Evolutionary conservation across 2,113 vertebrate species (phyloP), one percentile per base, ranked within the genome.

Genomic region (Maccullochella peelii): DNA sequence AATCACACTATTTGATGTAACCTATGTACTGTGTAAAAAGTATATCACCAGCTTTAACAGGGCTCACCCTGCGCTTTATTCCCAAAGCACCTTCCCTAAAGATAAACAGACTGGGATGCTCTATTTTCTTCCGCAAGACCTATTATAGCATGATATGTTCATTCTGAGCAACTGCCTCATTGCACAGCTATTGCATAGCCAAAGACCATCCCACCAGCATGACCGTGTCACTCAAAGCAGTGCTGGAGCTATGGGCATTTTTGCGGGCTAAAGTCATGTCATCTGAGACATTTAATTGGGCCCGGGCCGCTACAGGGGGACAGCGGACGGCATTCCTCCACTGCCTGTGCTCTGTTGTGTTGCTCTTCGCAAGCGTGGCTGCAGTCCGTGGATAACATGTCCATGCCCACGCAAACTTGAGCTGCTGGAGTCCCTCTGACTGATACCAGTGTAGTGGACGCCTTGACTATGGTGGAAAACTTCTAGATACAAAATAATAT

Each of bases 221-320:
- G 96, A 95, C 95, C 85, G 90, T 92, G 95, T 95, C 95, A 95
- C 91, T 95, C 93, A 90, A 91, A 94, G 91, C 95, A 92, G 95
- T 10, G 96, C 94, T 93, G 94, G 93, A 94, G 96, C 94, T 87
- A 91, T 94, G 94, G 94, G 95, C 97, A 97, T 99, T 97, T 97
- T 97, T 98, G 96, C 95, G 95, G 95, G 93, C 96, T 97, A 94
- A 92, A 96, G 97, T 98, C 97, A 97, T 97, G 94, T 96, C 97
- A 96, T 97, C 95, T 95, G 97, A 97, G 96, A 97, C 97, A 95
- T 96, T 97, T 97, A 95, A 97, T 97, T 97, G 97, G 97, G 95
- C 95, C 95, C 95, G 92, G 94, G 96, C 95, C 94, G 95, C 89
- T 94, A 94, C 95, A 93, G 95, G 96, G 95, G 96, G 95, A 95